These are phyloP conservation scores for Prosopocoilus inquinatus DNA, from an alignment of 2,888 invertebrate genomes.

Conservation along the genomic window DNA sequence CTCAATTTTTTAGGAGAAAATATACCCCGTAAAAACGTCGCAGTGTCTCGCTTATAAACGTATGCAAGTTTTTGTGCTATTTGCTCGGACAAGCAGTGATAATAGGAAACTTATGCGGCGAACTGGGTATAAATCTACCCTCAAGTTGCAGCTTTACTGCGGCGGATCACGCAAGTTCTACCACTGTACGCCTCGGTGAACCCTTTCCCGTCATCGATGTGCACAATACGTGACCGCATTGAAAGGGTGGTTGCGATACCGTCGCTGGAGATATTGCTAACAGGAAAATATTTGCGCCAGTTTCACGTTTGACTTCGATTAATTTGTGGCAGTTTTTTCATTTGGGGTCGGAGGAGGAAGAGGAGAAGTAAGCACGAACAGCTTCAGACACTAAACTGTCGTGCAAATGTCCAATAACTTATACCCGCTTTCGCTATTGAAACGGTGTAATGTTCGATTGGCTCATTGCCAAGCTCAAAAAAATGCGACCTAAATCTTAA, in stretches of 20 bases:
- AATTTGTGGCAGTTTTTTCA: too few relatives aligned
- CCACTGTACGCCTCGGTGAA: slow-evolving; percentile 3
- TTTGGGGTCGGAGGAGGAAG: too few relatives aligned
- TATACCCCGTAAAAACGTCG: slow-evolving; percentile 23
- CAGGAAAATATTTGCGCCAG: too few relatives aligned
- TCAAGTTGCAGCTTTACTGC: slow-evolving; percentile 45
- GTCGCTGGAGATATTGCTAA: too few relatives aligned
- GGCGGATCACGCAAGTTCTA: slow-evolving; percentile 39
- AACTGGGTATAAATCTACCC: slow-evolving; percentile 45
- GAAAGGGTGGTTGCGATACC: background rate
- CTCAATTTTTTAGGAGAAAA: background rate
- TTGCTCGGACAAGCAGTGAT: slow-evolving; percentile 47
- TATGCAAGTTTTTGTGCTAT: slow-evolving; percentile 42
- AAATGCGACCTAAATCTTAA: too few relatives aligned
- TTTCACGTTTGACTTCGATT: too few relatives aligned
- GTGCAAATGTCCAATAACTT: too few relatives aligned
- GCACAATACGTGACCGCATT: background rate
- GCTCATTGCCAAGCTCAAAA: too few relatives aligned
- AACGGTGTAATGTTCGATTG: too few relatives aligned
- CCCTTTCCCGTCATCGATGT: background rate
- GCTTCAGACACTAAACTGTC: too few relatives aligned
- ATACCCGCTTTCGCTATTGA: too few relatives aligned
- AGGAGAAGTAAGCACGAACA: too few relatives aligned
- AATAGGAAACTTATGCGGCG: slow-evolving; percentile 48
- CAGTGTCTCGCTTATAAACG: slow-evolving; percentile 28